Conservation (phyloP, 1,140 invertebrate species). For the Pseudomyrmex dendroicus region DNA sequence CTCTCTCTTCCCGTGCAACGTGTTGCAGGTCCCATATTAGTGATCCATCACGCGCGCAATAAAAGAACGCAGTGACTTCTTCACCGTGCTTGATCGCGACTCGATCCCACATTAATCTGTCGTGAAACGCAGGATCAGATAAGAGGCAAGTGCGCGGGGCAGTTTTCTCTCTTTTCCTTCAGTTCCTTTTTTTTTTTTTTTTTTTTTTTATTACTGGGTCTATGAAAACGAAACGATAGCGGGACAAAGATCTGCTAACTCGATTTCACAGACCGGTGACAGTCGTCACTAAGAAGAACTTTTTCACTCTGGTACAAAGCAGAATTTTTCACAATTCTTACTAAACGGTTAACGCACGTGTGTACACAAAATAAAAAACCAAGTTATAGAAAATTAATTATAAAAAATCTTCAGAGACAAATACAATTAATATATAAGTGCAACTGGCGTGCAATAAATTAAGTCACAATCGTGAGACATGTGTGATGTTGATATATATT, state of each 20-base stretch:
- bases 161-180: neutral
- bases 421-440: neutral
- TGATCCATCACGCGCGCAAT: slow-evolving; percentile 79
- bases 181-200: neutral
- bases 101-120: slow-evolving; percentile 82
- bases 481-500: neutral
- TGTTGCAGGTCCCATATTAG: slow-evolving; percentile 77
- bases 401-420: neutral
- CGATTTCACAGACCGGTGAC: neutral
- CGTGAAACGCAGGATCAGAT: slow-evolving; percentile 74
- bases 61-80: slow-evolving; percentile 63
- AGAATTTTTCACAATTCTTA: neutral
- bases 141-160: slow-evolving; percentile 63
- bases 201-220: slow-evolving; percentile 50
- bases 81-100: slow-evolving; percentile 44
- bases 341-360: too few relatives aligned
- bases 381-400: too few relatives aligned
- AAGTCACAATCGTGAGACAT: neutral
- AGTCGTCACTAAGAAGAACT: slow-evolving; percentile 2
- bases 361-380: neutral
- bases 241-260: slow-evolving; percentile 11
- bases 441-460: slow-evolving; percentile 4
- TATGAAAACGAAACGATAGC: slow-evolving; percentile 52
- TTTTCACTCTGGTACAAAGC: neutral
- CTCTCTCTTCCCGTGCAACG: neutral